A percentile compares a stretch with the other conserved stretches of the same genome.
Conservation (phyloP, 2,113 vertebrate genomes). For the Lycaon pictus region DNA sequence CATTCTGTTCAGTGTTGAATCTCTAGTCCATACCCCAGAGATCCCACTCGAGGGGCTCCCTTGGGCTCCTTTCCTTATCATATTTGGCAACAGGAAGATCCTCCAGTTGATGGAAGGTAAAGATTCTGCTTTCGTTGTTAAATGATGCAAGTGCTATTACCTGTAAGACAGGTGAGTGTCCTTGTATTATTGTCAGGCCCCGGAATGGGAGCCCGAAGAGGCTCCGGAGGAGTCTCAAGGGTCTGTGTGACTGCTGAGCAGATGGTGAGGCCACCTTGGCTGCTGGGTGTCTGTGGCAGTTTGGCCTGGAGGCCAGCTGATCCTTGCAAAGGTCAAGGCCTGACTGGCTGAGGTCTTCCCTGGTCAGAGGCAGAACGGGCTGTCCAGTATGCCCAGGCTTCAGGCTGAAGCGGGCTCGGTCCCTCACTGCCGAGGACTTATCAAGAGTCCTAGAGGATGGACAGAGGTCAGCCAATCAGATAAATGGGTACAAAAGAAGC, state of each 20-base stretch:
- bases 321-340: background rate
- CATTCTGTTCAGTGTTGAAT: background rate
- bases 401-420: background rate
- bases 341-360: background rate
- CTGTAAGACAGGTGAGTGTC: background rate
- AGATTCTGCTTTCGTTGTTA: background rate
- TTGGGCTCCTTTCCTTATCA: background rate
- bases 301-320: background rate
- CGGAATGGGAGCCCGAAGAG: background rate
- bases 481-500: background rate
- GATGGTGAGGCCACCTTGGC: accelerated
- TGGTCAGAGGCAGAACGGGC: background rate
- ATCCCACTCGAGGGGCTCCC: accelerated
- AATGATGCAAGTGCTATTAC: background rate
- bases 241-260: too few relatives aligned
- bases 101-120: background rate
- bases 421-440: background rate
- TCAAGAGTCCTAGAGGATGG: background rate
- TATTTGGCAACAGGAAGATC: background rate
- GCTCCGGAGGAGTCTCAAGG: background rate
- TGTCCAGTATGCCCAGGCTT: background rate
- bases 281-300: background rate
- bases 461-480: background rate
- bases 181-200: too few relatives aligned
- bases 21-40: background rate